phyloP scores from a whole-genome alignment of 1,140 invertebrate species.

The Apocrypta bakeri region DNA sequence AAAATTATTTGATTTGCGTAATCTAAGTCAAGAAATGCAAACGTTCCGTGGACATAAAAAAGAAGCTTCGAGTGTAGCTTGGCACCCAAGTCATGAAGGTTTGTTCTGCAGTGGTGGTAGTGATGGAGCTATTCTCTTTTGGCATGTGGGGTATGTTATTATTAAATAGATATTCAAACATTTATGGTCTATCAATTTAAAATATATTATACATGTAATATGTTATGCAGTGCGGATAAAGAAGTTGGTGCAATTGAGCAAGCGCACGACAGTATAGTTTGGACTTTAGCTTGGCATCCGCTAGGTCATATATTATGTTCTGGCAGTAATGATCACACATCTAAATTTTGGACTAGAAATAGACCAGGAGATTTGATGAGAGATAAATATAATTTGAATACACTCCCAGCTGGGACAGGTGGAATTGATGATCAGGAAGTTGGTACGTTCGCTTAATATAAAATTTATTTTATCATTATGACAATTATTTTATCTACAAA shows the following conservation, averaged over 20 bases:
- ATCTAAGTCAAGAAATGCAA: conserved; percentile 94
- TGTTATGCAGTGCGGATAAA: conserved; percentile 88
- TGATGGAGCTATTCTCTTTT: conserved; percentile 98
- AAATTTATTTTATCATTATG: no score
- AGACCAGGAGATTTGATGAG: conserved; percentile 98
- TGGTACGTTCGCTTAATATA: no score
- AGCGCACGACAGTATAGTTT: conserved; percentile 99
- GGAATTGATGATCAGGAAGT: conserved; percentile 84
- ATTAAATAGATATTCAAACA: neutral
- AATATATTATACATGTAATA: conserved; percentile 38
- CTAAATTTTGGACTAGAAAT: conserved; percentile 99
- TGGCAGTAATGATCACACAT: conserved; percentile 98
- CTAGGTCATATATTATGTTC: conserved; percentile 98
- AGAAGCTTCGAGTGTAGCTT: conserved; percentile 96
- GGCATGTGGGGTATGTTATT: conserved; percentile 92
- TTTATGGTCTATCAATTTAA: conserved; percentile 46
- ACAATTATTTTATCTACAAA: no score
- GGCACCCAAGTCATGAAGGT: conserved; percentile 98
- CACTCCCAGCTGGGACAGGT: conserved; percentile 84
- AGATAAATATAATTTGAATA: conserved; percentile 98
- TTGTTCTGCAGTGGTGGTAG: conserved; percentile 97
- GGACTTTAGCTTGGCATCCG: conserved; percentile 99
- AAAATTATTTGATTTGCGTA: conserved; percentile 98
- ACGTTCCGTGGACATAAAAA: conserved; percentile 99
- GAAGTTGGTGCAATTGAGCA: conserved; percentile 98